Conservation (phyloP, 2,888 invertebrate genomes). For the Pyrrhia umbra region DNA sequence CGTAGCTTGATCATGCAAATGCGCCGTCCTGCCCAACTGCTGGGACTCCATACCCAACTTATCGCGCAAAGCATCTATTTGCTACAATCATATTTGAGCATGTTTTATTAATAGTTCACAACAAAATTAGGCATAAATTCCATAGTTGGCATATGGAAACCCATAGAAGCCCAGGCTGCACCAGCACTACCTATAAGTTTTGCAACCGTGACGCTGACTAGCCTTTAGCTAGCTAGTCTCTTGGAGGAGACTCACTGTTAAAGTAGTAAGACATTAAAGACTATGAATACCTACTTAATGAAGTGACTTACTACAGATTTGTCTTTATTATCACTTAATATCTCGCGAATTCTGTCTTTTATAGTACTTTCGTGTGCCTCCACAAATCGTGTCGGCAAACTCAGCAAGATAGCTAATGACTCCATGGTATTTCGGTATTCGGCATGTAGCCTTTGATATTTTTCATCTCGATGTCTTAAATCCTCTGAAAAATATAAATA, state of each 20-base stretch:
- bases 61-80: slow-evolving; percentile 94
- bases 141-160: too few relatives aligned
- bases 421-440: slow-evolving; percentile 93
- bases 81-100: slow-evolving; percentile 83
- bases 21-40: slow-evolving; percentile 92
- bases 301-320: slow-evolving; percentile 93
- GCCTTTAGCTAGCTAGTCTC: too few relatives aligned
- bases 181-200: too few relatives aligned
- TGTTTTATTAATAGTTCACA: background rate
- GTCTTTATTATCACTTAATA: slow-evolving; percentile 94
- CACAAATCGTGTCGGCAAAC: slow-evolving; percentile 93
- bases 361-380: slow-evolving; percentile 95
- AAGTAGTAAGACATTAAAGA: too few relatives aligned
- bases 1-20: slow-evolving; percentile 91
- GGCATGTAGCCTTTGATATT: slow-evolving; percentile 91
- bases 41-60: slow-evolving; percentile 93
- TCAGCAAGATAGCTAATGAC: slow-evolving; percentile 92
- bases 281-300: too few relatives aligned
- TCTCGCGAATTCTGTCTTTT: slow-evolving; percentile 94
- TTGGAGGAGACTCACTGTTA: too few relatives aligned
- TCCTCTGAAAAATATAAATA: slow-evolving; percentile 89
- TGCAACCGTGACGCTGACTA: too few relatives aligned
- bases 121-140: background rate
- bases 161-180: background rate
- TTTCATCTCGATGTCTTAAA: slow-evolving; percentile 92